phyloP scores from a whole-genome alignment of 2,113 vertebrate species.

The Sigmodon hispidus region DNA sequence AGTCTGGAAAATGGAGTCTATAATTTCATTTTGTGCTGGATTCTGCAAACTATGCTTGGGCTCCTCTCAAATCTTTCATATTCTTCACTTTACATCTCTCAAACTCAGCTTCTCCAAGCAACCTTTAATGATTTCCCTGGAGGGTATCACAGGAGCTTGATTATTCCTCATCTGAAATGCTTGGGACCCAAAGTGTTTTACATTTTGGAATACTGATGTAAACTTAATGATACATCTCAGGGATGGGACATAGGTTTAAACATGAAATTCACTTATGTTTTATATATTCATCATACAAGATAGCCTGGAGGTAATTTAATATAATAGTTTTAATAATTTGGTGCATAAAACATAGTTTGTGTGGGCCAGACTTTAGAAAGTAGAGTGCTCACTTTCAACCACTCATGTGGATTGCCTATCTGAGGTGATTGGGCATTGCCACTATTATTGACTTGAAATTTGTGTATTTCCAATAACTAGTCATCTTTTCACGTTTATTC shows the following conservation, averaged over 20 bases:
- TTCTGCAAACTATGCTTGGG: neutral
- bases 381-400: neutral
- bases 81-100: neutral
- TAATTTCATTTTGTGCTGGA: neutral
- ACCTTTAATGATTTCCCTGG: neutral
- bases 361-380: neutral
- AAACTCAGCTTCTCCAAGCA: conserved; percentile 1
- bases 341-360: neutral
- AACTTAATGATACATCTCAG: neutral
- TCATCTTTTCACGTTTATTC: neutral
- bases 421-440: neutral
- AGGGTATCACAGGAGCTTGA: neutral
- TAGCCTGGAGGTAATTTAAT: neutral
- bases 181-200: neutral
- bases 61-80: neutral
- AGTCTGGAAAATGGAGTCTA: neutral
- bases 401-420: neutral
- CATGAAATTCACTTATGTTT: neutral
- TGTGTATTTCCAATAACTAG: neutral
- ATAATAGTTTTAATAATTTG: neutral
- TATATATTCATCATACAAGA: neutral
- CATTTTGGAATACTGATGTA: neutral
- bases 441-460: neutral
- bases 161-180: neutral
- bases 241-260: neutral